Base-by-base conservation (phyloP, 2,113 vertebrate species). In the Burhinus oedicnemus region DNA sequence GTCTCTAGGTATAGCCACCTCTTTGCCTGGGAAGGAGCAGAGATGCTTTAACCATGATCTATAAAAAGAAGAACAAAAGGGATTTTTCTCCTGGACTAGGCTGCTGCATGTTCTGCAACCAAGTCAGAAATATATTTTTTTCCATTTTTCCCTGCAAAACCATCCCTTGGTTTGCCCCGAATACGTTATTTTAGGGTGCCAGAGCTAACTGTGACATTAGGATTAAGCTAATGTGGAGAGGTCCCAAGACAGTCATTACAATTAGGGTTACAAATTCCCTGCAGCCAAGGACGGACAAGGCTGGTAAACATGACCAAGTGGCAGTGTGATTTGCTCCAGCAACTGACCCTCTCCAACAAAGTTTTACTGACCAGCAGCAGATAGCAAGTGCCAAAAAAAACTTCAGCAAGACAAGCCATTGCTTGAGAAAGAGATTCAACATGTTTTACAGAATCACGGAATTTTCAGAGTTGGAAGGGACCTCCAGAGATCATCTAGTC, bases 141-240 rank as follows among this genome's bases (percentile, higher is more conserved):
- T 23, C 6, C 23, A 12, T 74, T 87, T 77, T 81, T 9, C 23
- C 49, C 32, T 42, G 6, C n/a, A 77, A 49, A 80, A 29, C 15
- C 6, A n/a, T 44, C 20, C 11, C 30, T 61, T 49, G 18, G 7
- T 55, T 92, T 90, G 15, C 40, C 44, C 49, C 5, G 4, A 49
- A 69, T 3, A 7, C 0, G 0, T 44, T 66, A 26, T 52, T 61
- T 89, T 25, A 49, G 52, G 55, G 34, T 54, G 23, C 34, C 49
- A 61, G 68, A 65, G 8, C 34, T 27, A 32, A 45, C 18, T 6
- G 3, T 16, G 44, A 7, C 2, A 1, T 57, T 44, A 65, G 34
- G 17, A 44, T 49, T 47, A 30, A 80, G 26, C 13, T 38, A 11
- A 34, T 13, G 47, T 1, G 0, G 29, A 40, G 18, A 61, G 8